phyloP scores from a whole-genome alignment of 2,113 vertebrate genomes.

The Sakesphorus luctuosus region DNA sequence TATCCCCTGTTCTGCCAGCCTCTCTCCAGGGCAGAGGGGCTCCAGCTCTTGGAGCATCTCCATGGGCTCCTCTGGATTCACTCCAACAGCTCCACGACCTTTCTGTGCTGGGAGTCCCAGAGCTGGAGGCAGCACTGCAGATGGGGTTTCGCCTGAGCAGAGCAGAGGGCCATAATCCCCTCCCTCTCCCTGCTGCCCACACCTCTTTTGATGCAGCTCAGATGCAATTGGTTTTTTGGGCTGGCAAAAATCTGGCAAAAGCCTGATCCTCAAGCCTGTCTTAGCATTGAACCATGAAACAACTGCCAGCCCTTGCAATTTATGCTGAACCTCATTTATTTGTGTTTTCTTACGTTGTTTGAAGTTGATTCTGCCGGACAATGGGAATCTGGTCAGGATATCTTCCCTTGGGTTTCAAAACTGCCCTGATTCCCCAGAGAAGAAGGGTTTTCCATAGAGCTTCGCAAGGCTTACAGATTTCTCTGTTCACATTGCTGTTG shows the following conservation, averaged over 20 bases:
- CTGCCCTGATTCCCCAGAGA: not conserved
- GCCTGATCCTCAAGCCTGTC: not conserved
- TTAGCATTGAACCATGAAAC: not conserved
- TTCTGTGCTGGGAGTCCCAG: not conserved
- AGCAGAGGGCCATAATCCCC: not conserved
- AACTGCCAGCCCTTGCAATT: not conserved
- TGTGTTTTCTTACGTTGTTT: not conserved
- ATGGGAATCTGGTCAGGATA: not conserved
- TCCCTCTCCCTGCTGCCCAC: not conserved
- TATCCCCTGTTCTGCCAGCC: not conserved
- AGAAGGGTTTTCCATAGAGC: not conserved
- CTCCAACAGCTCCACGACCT: not conserved
- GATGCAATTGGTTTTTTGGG: not conserved
- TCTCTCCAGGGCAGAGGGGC: not conserved
- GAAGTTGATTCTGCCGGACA: not conserved
- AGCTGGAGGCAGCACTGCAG: not conserved
- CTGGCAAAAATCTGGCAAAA: not conserved
- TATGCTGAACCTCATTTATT: not conserved
- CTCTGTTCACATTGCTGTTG: fast-evolving
- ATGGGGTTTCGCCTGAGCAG: not conserved
- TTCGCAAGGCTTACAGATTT: not conserved
- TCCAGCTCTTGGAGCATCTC: not conserved
- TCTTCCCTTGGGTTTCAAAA: not conserved
- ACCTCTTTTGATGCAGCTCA: not conserved
- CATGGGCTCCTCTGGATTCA: not conserved